Percentiles rank a stretch among this genome's conserved stretches.
phyloP scores from a whole-genome alignment of 2,113 vertebrate species.

The Pterocles gutturalis region DNA sequence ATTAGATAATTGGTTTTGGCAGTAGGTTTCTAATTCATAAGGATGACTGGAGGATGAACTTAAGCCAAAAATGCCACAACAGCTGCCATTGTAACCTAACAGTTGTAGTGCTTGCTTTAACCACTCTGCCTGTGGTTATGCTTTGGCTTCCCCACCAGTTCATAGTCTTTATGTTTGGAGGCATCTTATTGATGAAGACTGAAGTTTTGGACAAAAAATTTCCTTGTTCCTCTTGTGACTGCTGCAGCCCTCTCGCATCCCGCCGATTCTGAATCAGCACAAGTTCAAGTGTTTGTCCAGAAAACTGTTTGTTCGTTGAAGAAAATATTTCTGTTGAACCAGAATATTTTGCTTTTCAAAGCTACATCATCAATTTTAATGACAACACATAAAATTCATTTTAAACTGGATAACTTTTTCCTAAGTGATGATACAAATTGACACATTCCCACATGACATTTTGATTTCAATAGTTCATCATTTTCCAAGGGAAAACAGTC shows the following conservation, averaged over 20 bases:
- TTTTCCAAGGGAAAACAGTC: not conserved
- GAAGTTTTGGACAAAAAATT: not conserved
- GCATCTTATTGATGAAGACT: not conserved
- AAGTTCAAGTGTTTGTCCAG: not conserved
- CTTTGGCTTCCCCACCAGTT: not conserved
- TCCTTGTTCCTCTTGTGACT: not conserved
- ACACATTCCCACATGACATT: not conserved
- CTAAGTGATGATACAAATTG: not conserved
- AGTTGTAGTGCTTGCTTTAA: not conserved
- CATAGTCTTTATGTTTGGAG: not conserved
- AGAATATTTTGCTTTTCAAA: not conserved
- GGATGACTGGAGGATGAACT: conserved; percentile 18
- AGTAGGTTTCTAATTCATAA: not conserved
- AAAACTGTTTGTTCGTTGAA: not conserved
- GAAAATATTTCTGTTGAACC: not conserved
- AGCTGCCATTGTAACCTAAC: not conserved
- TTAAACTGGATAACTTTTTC: not conserved
- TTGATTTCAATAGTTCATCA: not conserved
- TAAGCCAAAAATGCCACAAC: not conserved
- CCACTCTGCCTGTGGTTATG: not conserved
- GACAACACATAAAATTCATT: not conserved
- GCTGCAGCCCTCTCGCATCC: not conserved
- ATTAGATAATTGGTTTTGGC: conserved; percentile 10
- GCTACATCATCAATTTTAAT: not conserved
- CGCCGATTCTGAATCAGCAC: not conserved